phyloP scores from a whole-genome alignment of 2,888 invertebrate genomes.

The Brachypalpus laphriformis region DNA sequence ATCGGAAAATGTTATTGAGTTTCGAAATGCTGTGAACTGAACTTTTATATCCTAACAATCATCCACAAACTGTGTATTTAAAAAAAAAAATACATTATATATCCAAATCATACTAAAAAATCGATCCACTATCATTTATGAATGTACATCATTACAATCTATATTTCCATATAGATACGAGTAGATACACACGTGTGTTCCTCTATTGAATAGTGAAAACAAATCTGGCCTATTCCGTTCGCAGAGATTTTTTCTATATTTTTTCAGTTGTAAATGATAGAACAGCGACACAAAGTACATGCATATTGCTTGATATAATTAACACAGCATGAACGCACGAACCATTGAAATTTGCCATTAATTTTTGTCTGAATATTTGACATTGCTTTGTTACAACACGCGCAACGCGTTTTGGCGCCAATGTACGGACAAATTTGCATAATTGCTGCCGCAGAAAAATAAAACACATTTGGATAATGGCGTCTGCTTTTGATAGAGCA shows the following conservation, averaged over 20 bases:
- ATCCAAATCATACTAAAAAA: no score
- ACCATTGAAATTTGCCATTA: constrained; percentile 38
- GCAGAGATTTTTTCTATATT: neutral
- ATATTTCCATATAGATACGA: neutral
- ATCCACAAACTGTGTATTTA: no score
- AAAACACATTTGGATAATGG: constrained; percentile 49
- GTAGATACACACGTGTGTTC: neutral
- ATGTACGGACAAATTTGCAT: constrained; percentile 52
- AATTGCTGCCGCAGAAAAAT: constrained; percentile 51
- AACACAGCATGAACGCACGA: constrained; percentile 31
- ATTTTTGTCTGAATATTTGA: constrained; percentile 47
- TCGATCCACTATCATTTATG: neutral
- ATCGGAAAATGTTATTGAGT: no score
- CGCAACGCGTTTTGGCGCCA: constrained; percentile 35
- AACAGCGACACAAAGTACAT: constrained; percentile 9
- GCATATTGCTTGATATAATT: constrained; percentile 25
- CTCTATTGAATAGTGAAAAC: neutral
- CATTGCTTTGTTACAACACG: constrained; percentile 16
- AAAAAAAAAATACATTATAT: no score
- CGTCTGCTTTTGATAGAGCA: constrained; percentile 45
- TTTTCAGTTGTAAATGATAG: neutral
- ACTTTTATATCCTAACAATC: no score
- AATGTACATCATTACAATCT: neutral
- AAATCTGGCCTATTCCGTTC: neutral
- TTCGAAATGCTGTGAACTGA: no score